Base-by-base conservation (phyloP, 2,113 vertebrate species). In the Picathartes gymnocephalus region DNA sequence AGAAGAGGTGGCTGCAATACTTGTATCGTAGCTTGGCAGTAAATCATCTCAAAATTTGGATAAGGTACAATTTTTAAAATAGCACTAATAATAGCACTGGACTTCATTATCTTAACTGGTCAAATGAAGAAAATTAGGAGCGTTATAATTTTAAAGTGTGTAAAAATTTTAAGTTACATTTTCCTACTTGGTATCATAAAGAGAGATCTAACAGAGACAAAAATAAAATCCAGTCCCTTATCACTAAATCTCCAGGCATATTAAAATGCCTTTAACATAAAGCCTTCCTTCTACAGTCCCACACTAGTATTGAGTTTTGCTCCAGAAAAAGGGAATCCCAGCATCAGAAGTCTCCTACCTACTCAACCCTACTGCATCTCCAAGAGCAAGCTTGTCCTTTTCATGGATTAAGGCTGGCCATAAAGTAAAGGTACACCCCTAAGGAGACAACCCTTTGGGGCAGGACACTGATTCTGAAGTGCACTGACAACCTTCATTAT, bases 331-430 rank as follows among this genome's bases (percentile, higher is more conserved):
- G 15, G 2, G 58, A 87, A 74, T 54, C 40, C 31, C 19, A 57
- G 16, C 10, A 72, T 12, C 27, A 50, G 6, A 53, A 89, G 11
- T 40, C 19, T 62, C 22, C n/a, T 48, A 51, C 19, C 53, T 60
- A 73, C 16, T 15, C 8, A 42, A 39, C 4, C 8, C 39, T 42
- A 62, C 9, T 42, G 39, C 61, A 73, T 10, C n/a, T 39, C 57
- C 66, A 86, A 48, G 21, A 72, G 13, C 24, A 73, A 89, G 31
- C 31, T 60, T 54, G 28, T 39, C 37, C 25, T 54, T 66, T 45
- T 6, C 72, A 77, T 0, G 1, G 44, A 77, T 19, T 18, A 50
- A 57, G 23, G 18, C 0, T 42, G 25, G 18, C 27, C 58, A 23
- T 19, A 83, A 80, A 85, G 33, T 4, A 74, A 64, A 61, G 28